Evolutionary conservation across 1,140 invertebrate genomes (phyloP), one percentile per base, ranked within the genome.

Genomic region (Eumaeus atala): DNA sequence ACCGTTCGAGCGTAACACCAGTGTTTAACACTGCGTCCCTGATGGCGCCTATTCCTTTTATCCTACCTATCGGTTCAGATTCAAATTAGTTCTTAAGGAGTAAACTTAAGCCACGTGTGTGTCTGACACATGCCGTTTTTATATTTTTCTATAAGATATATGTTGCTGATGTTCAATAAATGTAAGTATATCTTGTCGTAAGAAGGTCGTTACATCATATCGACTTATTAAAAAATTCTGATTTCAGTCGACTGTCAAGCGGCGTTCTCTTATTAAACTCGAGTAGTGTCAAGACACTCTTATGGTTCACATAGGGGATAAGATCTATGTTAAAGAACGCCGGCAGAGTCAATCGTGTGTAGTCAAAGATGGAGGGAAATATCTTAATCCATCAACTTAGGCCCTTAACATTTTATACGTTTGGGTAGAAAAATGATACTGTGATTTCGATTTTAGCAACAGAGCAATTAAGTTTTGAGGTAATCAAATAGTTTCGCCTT

Each of bases 181-280:
- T 44, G 40, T 44, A 16, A 44, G 40, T 44, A 52, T 48, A 21
- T 12, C 7, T 36, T 52, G 8, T 52, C 9, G 37, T 47, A 53
- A 42, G 44, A 58, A 56, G 62, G 68, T 65, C 64, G 70, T 74
- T 72, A 70, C 66, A 70, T 70, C 61, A 66, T 61, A 62, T 51
- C 63, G 50, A 56, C 55, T 52, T 59, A 59, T 64, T 60, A 28
- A 34, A 57, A 62, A 61, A 48, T 63, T 59, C 63, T 60, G 36
- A 51, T 58, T 60, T 58, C 58, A 61, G 63, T 58, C 60, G 62
- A 56, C 64, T 69, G 66, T 57, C 56, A 76, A 82, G 69, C 67
- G 67, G 64, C 73, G 62, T 70, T 67, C 69, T 62, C 77, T 82
- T 79, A 77, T 80, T 82, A 79, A 78, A 67, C 67, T 77, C 63